Conservation (phyloP, 2,888 invertebrate species). For the Liopterus haemorrhoidalis region DNA sequence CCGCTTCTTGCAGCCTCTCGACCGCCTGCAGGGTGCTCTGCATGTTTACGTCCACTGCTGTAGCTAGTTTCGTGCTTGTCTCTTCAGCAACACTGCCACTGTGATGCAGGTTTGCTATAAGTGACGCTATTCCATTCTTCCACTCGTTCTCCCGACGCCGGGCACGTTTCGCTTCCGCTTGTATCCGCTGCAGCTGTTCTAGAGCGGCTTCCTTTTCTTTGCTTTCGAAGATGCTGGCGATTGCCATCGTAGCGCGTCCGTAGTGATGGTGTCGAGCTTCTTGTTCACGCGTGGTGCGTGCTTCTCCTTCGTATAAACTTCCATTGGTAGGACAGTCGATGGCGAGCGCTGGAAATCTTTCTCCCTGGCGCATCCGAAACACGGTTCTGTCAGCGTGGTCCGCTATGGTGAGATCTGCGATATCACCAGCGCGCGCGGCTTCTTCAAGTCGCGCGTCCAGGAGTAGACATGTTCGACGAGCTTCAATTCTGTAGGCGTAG, state of each 20-base stretch:
- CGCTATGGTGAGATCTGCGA: conserved; percentile 69
- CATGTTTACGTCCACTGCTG: conserved; percentile 52
- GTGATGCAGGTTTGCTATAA: conserved; percentile 35
- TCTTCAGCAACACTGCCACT: conserved; percentile 52
- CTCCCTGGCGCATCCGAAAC: conserved; percentile 65
- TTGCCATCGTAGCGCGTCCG: conserved; percentile 57
- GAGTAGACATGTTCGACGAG: conserved; percentile 67
- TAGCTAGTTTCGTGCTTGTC: conserved; percentile 37
- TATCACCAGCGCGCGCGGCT: conserved; percentile 70
- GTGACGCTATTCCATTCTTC: conserved; percentile 47
- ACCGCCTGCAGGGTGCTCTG: conserved; percentile 55
- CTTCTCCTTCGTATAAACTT: conserved; percentile 62
- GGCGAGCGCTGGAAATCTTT: conserved; percentile 63
- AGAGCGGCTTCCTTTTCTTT: conserved; percentile 67
- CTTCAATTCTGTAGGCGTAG: conserved; percentile 71
- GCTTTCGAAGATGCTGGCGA: conserved; percentile 70
- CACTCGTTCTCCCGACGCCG: conserved; percentile 41
- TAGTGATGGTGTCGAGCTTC: conserved; percentile 44
- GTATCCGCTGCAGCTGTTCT: conserved; percentile 48
- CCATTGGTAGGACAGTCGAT: conserved; percentile 7
- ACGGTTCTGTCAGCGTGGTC: conserved; percentile 69
- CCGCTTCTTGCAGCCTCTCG: conserved; percentile 52
- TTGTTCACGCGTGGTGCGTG: conserved; percentile 57
- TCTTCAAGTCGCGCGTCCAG: conserved; percentile 68
- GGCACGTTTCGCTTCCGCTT: conserved; percentile 41